These are phyloP conservation scores for Takifugu ocellatus DNA, from an alignment of 2,797 vertebrate genomes.

Conservation along the genomic window DNA sequence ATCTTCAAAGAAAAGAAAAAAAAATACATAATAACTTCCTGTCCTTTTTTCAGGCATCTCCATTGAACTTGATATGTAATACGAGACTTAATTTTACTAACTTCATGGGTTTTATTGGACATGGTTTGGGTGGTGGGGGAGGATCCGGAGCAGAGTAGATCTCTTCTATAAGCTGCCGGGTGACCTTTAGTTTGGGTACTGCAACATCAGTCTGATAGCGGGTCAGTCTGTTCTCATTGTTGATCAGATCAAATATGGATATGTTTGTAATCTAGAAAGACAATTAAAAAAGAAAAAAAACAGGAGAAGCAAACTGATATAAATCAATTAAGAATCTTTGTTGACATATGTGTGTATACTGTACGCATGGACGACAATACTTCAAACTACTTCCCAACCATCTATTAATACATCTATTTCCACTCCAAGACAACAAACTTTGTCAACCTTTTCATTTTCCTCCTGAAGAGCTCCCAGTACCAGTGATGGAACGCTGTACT, in stretches of 20 bases:
- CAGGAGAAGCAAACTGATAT: background rate
- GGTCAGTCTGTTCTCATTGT: conserved; percentile 83
- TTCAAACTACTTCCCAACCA: too few relatives aligned
- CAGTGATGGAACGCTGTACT: conserved; percentile 81
- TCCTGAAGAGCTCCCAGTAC: conserved; percentile 79
- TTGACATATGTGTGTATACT: too few relatives aligned
- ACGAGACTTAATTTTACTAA: conserved; percentile 39
- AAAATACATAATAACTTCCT: background rate
- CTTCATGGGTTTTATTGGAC: conserved; percentile 91
- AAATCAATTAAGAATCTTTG: too few relatives aligned
- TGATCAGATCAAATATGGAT: conserved; percentile 86
- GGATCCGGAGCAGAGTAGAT: conserved; percentile 81
- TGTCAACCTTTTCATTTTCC: conserved; percentile 78
- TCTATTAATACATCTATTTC: too few relatives aligned
- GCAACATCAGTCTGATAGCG: conserved; percentile 82
- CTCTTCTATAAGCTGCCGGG: conserved; percentile 87
- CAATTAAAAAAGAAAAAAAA: background rate
- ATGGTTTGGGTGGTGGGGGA: conserved; percentile 76
- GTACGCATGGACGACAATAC: too few relatives aligned
- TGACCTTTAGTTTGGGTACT: conserved; percentile 83
- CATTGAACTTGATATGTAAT: background rate
- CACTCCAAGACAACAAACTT: background rate
- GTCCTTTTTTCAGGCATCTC: background rate
- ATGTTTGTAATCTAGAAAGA: conserved; percentile 75
- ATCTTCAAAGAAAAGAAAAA: conserved; percentile 57